Conservation (phyloP, 2,888 invertebrate genomes). For the Leptura quadrifasciata region DNA sequence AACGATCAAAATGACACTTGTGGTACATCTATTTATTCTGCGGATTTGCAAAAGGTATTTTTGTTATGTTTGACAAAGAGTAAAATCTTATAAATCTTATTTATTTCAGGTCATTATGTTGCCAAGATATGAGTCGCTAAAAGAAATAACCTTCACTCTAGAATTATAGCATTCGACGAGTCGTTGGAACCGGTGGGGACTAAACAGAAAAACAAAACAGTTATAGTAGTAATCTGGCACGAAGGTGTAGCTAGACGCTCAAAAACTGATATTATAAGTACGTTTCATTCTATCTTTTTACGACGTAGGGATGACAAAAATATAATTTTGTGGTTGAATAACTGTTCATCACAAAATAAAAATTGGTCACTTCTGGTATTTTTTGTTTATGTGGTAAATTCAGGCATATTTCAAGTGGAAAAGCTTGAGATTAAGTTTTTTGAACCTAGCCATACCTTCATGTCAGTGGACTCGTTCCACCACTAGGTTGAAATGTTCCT, state of each 20-base stretch:
- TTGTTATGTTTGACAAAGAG: background rate
- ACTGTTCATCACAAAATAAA: background rate
- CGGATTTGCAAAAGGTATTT: slow-evolving; percentile 1
- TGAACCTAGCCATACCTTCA: background rate
- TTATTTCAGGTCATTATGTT: background rate
- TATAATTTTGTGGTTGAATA: slow-evolving; percentile 3
- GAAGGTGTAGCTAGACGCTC: slow-evolving; percentile 5
- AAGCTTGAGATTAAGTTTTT: background rate
- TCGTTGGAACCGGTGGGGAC: slow-evolving; percentile 5
- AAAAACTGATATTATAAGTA: slow-evolving; percentile 12
- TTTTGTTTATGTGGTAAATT: background rate
- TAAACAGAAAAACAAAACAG: background rate
- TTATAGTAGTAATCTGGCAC: slow-evolving; percentile 1
- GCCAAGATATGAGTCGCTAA: slow-evolving; percentile 2
- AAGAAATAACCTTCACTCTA: slow-evolving; percentile 4
- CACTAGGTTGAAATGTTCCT: background rate
- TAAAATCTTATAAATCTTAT: background rate
- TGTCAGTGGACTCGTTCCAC: background rate
- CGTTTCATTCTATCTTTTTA: background rate
- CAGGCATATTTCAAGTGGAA: background rate
- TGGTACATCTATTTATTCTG: slow-evolving; percentile 12
- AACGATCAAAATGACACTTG: background rate
- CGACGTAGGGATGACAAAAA: slow-evolving; percentile 2
- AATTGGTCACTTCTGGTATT: slow-evolving; percentile 9
- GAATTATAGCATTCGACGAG: background rate